These are phyloP conservation scores for Andrena trimmerana DNA, from an alignment of 2,888 invertebrate species.

Conservation along the genomic window DNA sequence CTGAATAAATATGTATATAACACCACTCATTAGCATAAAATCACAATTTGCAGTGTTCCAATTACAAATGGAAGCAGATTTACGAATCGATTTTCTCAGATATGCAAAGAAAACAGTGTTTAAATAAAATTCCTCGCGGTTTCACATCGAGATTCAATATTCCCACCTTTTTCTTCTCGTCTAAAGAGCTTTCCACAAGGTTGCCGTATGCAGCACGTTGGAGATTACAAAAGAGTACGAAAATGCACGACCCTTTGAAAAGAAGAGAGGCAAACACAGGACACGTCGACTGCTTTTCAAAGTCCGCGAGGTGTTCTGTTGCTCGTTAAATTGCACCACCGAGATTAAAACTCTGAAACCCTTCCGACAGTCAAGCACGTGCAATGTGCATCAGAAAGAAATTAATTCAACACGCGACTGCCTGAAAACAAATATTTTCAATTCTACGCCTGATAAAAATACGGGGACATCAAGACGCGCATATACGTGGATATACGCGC, in stretches of 20 bases:
- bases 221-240: slow-evolving; percentile 26
- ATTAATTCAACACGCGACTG: slow-evolving; percentile 20
- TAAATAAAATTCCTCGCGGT: no score
- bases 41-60: no score
- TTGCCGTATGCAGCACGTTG: slow-evolving; percentile 18
- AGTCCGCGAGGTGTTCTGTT: slow-evolving; percentile 24
- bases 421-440: neutral
- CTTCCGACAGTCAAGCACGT: neutral
- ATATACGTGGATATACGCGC: no score
- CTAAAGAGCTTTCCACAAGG: neutral
- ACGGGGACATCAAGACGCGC: neutral
- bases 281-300: slow-evolving; percentile 25
- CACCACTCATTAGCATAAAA: no score
- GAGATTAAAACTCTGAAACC: slow-evolving; percentile 32
- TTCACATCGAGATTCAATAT: slow-evolving; percentile 22
- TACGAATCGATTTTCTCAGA: neutral
- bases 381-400: slow-evolving; percentile 8
- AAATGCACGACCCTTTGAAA: slow-evolving; percentile 42
- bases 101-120: neutral
- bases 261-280: slow-evolving; percentile 28
- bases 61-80: no score
- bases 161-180: slow-evolving; percentile 4
- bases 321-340: slow-evolving; percentile 34
- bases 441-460: neutral
- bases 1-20: no score